A percentile compares a stretch with the other conserved stretches of the same genome.
Conservation (phyloP, 2,888 invertebrate genomes). For the Dasypogon diadema region DNA sequence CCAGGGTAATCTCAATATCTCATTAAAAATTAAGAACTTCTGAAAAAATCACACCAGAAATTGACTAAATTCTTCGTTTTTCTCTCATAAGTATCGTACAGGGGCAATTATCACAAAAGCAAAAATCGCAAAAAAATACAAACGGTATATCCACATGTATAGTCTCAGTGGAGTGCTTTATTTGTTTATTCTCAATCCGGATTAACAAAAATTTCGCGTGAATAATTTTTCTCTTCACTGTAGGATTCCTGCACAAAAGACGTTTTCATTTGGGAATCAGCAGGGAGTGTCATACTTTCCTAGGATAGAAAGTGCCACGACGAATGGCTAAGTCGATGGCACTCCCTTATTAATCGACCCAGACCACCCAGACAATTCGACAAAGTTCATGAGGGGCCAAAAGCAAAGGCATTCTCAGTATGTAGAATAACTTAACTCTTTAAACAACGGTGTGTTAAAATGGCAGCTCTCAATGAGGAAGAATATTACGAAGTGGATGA, state of each 20-base stretch:
- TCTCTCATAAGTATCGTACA: too few species aligned
- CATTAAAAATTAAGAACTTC: too few species aligned
- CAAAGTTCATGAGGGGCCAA: constrained; percentile 52
- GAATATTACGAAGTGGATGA: constrained; percentile 1
- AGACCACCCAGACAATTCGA: constrained; percentile 51
- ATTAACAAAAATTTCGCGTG: constrained; percentile 20
- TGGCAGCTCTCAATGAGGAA: constrained; percentile 44
- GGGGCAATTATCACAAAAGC: too few species aligned
- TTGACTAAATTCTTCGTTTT: too few species aligned
- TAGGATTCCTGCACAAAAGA: constrained; percentile 4
- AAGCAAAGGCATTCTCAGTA: constrained; percentile 28
- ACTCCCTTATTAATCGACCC: constrained; percentile 59
- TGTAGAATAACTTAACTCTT: constrained; percentile 36
- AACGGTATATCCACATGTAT: too few species aligned
- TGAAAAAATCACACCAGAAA: too few species aligned
- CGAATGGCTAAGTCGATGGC: constrained; percentile 47
- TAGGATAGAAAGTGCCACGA: constrained; percentile 3
- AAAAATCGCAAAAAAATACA: too few species aligned
- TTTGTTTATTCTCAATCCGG: neutral
- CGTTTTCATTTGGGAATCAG: constrained; percentile 53
- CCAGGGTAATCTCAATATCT: too few species aligned
- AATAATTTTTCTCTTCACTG: constrained; percentile 1
- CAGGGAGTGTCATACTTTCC: constrained; percentile 58
- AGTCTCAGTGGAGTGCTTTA: too few species aligned
- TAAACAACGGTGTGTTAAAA: constrained; percentile 37